Evolutionary conservation across 1,140 invertebrate species (phyloP).

Genomic region (Pseudomyrmex gracilis): DNA sequence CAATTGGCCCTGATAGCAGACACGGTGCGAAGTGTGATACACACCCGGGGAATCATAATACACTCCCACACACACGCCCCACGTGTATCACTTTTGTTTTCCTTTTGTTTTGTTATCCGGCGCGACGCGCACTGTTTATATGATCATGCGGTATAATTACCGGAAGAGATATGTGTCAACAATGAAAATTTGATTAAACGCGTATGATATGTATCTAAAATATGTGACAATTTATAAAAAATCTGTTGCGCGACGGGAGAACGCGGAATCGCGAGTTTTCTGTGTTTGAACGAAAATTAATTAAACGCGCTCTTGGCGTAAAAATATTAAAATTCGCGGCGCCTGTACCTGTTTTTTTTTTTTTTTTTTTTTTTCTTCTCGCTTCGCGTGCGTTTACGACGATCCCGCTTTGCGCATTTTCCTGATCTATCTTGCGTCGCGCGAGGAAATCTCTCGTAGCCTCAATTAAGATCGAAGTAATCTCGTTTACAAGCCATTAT

Average conservation of each 20-base stretch:
- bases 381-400: neutral
- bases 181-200: neutral
- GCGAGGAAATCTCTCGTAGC: slow-evolving; percentile 11
- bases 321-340: neutral
- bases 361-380: neutral
- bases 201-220: neutral
- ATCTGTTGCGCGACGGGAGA: neutral
- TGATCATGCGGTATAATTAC: neutral
- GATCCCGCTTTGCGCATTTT: slow-evolving; percentile 25
- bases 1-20: slow-evolving; percentile 43
- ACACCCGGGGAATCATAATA: slow-evolving; percentile 22
- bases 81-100: neutral
- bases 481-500: slow-evolving; percentile 36
- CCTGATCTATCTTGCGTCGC: slow-evolving; percentile 2
- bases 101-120: neutral
- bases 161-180: neutral
- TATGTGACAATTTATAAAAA: too few relatives aligned
- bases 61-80: neutral
- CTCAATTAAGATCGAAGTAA: slow-evolving; percentile 36
- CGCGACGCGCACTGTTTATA: neutral
- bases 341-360: neutral
- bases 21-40: slow-evolving; percentile 22
- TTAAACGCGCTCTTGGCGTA: slow-evolving; percentile 3
- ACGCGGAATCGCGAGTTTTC: neutral
- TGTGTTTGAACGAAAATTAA: neutral